Evolutionary conservation across 2,888 invertebrate genomes (phyloP).

Genomic region (Hyposoter didymator): DNA sequence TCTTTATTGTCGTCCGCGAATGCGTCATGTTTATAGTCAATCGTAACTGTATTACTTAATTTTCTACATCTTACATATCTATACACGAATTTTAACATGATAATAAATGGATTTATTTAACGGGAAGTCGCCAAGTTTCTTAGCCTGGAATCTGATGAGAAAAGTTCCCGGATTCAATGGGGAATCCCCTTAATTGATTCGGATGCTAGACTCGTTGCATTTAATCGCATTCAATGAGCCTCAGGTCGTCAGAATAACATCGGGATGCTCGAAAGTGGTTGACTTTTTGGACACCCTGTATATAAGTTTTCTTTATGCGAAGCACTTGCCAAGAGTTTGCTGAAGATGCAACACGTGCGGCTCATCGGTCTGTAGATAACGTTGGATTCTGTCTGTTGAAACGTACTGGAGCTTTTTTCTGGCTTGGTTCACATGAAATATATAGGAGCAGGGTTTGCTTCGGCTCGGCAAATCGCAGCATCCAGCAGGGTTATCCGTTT

Average conservation of each 20-base stretch:
- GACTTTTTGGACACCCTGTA: neutral
- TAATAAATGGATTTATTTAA: neutral
- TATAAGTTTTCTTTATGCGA: slow-evolving; percentile 3
- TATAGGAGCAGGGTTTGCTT: neutral
- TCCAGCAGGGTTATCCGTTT: slow-evolving; percentile 11
- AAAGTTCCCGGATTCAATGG: neutral
- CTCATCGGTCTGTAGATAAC: slow-evolving; percentile 58
- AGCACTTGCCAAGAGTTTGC: slow-evolving; percentile 52
- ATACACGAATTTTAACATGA: neutral
- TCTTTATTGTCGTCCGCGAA: neutral
- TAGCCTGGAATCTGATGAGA: neutral
- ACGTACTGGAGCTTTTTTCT: slow-evolving; percentile 25
- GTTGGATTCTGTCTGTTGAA: slow-evolving; percentile 31
- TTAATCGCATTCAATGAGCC: too few relatives aligned
- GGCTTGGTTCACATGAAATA: slow-evolving; percentile 27
- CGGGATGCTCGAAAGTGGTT: neutral
- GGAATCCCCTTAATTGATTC: neutral
- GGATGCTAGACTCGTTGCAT: neutral
- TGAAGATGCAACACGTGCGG: slow-evolving; percentile 62
- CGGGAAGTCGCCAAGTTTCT: neutral
- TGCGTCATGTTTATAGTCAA: slow-evolving; percentile 3
- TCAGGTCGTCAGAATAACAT: too few relatives aligned
- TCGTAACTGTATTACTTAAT: slow-evolving; percentile 3
- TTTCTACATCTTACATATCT: neutral
- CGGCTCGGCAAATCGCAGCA: slow-evolving; percentile 21